Evolutionary conservation across 2,888 invertebrate species (phyloP).

Genomic region (Nymphalis c-album): DNA sequence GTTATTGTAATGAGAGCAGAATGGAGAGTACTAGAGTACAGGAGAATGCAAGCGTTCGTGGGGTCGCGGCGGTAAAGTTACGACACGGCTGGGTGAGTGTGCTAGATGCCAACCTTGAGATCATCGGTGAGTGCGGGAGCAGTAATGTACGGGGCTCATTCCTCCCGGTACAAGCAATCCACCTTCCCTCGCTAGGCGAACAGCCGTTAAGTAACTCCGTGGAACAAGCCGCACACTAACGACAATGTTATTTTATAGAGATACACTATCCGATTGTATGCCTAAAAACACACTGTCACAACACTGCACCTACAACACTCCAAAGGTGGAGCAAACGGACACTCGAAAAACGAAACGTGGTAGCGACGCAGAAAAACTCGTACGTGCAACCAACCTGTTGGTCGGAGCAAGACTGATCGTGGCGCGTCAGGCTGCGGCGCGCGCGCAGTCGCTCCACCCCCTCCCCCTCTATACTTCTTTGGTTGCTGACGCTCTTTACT

Average conservation of each 20-base stretch:
- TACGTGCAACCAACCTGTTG: slow-evolving; percentile 71
- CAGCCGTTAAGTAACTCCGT: slow-evolving; percentile 73
- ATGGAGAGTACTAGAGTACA: slow-evolving; percentile 52
- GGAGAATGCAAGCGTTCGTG: slow-evolving; percentile 63
- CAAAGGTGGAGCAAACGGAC: slow-evolving; percentile 68
- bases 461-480: slow-evolving; percentile 43
- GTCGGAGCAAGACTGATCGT: slow-evolving; percentile 77
- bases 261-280: slow-evolving; percentile 76
- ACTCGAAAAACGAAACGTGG: slow-evolving; percentile 66
- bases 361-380: slow-evolving; percentile 69
- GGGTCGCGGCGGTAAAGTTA: slow-evolving; percentile 64
- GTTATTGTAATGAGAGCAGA: slow-evolving; percentile 66
- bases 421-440: slow-evolving; percentile 46
- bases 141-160: slow-evolving; percentile 79
- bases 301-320: slow-evolving; percentile 72
- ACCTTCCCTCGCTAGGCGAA: slow-evolving; percentile 79
- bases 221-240: slow-evolving; percentile 66
- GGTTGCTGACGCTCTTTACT: slow-evolving; percentile 49
- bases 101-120: slow-evolving; percentile 75
- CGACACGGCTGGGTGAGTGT: slow-evolving; percentile 53
- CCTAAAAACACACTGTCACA: slow-evolving; percentile 80
- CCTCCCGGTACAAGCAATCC: slow-evolving; percentile 75
- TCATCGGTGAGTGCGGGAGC: slow-evolving; percentile 78
- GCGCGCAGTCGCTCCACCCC: slow-evolving; percentile 53
- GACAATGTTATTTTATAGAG: slow-evolving; percentile 73